Percentiles rank a stretch among this genome's conserved stretches.
Conservation (phyloP, 1,140 invertebrate species). For the Anoplolepis gracilipes region DNA sequence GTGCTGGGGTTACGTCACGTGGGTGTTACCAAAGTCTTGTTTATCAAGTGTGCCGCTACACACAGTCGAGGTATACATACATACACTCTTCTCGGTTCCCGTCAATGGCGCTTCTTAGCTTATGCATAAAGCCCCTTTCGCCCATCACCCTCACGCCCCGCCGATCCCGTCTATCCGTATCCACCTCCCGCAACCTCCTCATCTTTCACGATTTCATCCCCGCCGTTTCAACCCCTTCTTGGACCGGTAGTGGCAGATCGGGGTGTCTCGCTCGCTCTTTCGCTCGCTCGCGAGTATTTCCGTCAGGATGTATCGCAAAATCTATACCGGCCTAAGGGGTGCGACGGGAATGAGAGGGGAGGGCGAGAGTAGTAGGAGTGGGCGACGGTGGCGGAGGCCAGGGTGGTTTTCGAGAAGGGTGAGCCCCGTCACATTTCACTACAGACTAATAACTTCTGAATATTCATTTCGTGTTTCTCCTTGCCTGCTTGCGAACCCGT, state of each 20-base stretch:
- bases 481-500: constrained; percentile 79
- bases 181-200: constrained; percentile 52
- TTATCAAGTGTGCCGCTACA: constrained; percentile 76
- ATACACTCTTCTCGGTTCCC: constrained; percentile 63
- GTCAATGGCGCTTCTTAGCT: constrained; percentile 85
- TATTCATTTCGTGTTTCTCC: constrained; percentile 86
- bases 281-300: constrained; percentile 76
- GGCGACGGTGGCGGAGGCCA: constrained; percentile 76
- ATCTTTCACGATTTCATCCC: constrained; percentile 71
- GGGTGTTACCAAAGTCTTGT: constrained; percentile 70
- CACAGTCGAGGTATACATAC: constrained; percentile 72
- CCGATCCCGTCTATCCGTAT: constrained; percentile 61
- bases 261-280: constrained; percentile 73
- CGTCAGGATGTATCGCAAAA: constrained; percentile 84
- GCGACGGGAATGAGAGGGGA: constrained; percentile 30
- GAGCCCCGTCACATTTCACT: constrained; percentile 86
- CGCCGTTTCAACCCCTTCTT: constrained; percentile 74
- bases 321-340: constrained; percentile 81
- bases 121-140: constrained; percentile 84
- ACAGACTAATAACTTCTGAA: constrained; percentile 87
- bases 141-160: constrained; percentile 69
- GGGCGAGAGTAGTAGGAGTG: constrained; percentile 65
- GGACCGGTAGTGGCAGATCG: constrained; percentile 62
- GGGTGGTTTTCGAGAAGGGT: constrained; percentile 82
- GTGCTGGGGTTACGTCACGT: constrained; percentile 65